These are phyloP conservation scores for Olivierus martensii DNA, from an alignment of 1,140 invertebrate genomes.

Conservation along the genomic window DNA sequence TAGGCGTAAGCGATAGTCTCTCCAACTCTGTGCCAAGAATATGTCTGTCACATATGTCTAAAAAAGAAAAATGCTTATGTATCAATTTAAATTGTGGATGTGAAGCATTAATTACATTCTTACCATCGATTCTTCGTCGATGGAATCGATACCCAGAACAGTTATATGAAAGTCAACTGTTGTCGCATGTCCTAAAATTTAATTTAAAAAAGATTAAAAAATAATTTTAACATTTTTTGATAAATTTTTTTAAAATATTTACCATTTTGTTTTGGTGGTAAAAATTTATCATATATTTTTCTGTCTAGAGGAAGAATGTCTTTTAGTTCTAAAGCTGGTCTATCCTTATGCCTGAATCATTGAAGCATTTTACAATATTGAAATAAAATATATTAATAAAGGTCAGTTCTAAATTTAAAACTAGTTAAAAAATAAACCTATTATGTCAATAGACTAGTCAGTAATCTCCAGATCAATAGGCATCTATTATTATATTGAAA, in stretches of 20 bases:
- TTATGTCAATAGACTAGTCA: no score
- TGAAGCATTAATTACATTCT: conserved; percentile 3
- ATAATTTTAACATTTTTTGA: neutral
- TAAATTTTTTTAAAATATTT: neutral
- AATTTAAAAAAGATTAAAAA: no score
- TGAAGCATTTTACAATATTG: no score
- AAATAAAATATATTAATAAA: no score
- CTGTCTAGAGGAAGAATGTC: conserved; percentile 70
- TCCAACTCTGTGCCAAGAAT: conserved; percentile 80
- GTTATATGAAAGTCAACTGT: conserved; percentile 81
- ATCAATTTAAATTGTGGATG: neutral
- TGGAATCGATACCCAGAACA: conserved; percentile 81
- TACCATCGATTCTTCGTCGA: conserved; percentile 85
- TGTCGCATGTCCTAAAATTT: conserved; percentile 53
- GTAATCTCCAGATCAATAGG: no score
- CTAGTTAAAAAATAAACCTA: no score
- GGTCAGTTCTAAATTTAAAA: no score
- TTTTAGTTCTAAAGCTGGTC: conserved; percentile 33
- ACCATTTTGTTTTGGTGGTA: conserved; percentile 58
- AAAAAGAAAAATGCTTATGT: conserved; percentile 15
- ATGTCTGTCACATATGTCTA: conserved; percentile 88
- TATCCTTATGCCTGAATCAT: conserved; percentile 10
- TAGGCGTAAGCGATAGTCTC: conserved; percentile 44
- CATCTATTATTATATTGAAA: no score
- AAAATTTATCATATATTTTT: conserved; percentile 77